Percentiles rank a stretch among this genome's conserved stretches.
These are phyloP conservation scores for Torymus aiolomorphi DNA, from an alignment of 2,888 invertebrate genomes.

Conservation along the genomic window DNA sequence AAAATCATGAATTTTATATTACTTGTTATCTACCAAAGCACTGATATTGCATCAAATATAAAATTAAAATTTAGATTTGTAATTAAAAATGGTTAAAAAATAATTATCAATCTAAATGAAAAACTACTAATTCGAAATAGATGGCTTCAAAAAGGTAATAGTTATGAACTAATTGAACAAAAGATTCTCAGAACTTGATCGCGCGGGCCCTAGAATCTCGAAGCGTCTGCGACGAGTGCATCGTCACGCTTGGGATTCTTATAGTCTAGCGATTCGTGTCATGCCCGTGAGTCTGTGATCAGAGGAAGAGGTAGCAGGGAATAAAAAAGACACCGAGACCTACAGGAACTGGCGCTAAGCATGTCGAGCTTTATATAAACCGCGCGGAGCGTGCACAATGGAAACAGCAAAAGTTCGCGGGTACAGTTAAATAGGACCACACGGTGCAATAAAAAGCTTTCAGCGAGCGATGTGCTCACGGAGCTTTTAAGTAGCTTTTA, in stretches of 20 bases:
- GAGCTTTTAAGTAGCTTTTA: too few species aligned
- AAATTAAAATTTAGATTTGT: too few species aligned
- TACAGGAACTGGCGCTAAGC: constrained; percentile 39
- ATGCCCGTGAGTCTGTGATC: constrained; percentile 38
- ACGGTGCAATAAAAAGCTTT: too few species aligned
- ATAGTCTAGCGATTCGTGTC: constrained; percentile 58
- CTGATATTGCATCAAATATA: too few species aligned
- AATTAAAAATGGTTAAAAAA: too few species aligned
- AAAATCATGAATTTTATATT: too few species aligned
- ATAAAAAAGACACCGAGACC: constrained; percentile 7
- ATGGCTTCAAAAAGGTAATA: too few species aligned
- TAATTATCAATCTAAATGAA: too few species aligned
- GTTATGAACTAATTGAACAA: constrained; percentile 33
- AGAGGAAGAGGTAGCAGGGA: background rate
- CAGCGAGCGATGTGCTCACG: too few species aligned
- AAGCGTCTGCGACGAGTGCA: constrained; percentile 7
- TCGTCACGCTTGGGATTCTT: constrained; percentile 55
- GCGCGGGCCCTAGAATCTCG: constrained; percentile 30
- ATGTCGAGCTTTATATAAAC: constrained; percentile 40
- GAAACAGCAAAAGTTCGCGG: constrained; percentile 7
- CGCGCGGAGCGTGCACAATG: background rate
- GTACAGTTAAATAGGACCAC: constrained; percentile 6
- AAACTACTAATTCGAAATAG: too few species aligned
- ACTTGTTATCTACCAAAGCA: too few species aligned
- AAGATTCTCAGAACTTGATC: constrained; percentile 38